phyloP scores from a whole-genome alignment of 2,888 invertebrate genomes.

The Drosophila colorata region DNA sequence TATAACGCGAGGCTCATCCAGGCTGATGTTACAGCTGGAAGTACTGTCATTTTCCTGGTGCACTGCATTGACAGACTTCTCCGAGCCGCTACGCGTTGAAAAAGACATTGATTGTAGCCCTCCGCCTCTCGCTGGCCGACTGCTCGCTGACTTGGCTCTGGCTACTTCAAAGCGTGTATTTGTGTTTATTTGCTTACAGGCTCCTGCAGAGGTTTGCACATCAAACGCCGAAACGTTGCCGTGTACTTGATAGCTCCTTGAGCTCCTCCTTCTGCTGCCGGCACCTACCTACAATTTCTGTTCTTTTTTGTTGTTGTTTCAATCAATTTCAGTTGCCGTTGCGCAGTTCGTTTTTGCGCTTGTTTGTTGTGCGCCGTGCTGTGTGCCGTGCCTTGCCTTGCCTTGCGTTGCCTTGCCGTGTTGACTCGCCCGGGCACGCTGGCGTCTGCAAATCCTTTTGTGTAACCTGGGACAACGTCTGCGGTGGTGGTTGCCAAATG shows the following conservation, averaged over 20 bases:
- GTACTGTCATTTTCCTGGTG: conserved; percentile 1
- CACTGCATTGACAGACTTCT: conserved; percentile 5
- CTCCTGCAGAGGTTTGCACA: conserved; percentile 48
- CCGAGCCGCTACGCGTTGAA: conserved; percentile 1
- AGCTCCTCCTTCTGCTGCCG: conserved; percentile 1
- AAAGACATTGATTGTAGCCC: conserved; percentile 27
- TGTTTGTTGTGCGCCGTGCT: conserved; percentile 42
- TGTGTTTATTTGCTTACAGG: conserved; percentile 48
- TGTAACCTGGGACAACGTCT: conserved; percentile 74
- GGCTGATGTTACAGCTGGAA: conserved; percentile 23
- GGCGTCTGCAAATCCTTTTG: conserved; percentile 70
- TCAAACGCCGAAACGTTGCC: conserved; percentile 67
- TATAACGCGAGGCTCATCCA: conserved; percentile 87
- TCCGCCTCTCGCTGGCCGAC: conserved; percentile 1
- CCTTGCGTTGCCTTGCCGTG: conserved; percentile 9
- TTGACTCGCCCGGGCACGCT: conserved; percentile 38
- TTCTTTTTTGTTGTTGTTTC: conserved; percentile 58
- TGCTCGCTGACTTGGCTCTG: conserved; percentile 2
- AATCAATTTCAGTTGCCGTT: conserved; percentile 70
- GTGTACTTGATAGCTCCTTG: too few species aligned
- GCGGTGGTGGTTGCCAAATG: conserved; percentile 45
- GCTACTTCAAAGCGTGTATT: conserved; percentile 16
- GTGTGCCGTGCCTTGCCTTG: conserved; percentile 12
- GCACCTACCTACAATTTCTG: conserved; percentile 19
- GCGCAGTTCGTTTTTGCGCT: conserved; percentile 56